phyloP scores from a whole-genome alignment of 1,140 invertebrate species.

The Anastrepha obliqua region DNA sequence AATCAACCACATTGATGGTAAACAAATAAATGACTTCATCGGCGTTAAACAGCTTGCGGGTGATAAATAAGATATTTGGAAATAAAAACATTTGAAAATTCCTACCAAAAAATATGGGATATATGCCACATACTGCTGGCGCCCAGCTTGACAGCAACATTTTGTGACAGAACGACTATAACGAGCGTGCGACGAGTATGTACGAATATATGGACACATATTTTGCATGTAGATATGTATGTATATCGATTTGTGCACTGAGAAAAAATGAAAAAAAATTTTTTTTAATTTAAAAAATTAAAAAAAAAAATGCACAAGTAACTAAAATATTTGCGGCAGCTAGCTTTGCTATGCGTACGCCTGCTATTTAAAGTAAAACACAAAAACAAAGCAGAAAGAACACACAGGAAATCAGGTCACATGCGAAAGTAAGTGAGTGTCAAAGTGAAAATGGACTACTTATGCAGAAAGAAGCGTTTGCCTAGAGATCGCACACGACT shows the following conservation, averaged over 20 bases:
- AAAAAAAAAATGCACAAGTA: no score
- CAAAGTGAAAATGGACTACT: conserved; percentile 23
- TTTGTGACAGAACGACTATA: conserved; percentile 4
- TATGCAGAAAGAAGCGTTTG: neutral
- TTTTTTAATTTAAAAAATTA: no score
- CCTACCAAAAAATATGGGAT: no score
- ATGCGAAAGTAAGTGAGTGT: neutral
- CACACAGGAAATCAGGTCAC: conserved; percentile 10
- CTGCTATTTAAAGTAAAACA: conserved; percentile 9
- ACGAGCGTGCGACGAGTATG: neutral
- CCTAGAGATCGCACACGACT: neutral
- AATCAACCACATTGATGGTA: neutral
- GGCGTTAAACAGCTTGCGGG: neutral
- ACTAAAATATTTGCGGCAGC: neutral
- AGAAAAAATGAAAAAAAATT: no score
- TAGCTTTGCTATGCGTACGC: neutral
- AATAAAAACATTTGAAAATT: neutral
- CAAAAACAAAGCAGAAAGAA: neutral
- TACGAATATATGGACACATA: no score
- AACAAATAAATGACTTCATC: conserved; percentile 45
- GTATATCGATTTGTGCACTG: no score
- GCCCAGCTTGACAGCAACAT: neutral
- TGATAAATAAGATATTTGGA: neutral
- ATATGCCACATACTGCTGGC: neutral
- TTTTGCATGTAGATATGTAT: no score